phyloP scores from a whole-genome alignment of 2,113 vertebrate species.

The Edolisoma coerulescens region DNA sequence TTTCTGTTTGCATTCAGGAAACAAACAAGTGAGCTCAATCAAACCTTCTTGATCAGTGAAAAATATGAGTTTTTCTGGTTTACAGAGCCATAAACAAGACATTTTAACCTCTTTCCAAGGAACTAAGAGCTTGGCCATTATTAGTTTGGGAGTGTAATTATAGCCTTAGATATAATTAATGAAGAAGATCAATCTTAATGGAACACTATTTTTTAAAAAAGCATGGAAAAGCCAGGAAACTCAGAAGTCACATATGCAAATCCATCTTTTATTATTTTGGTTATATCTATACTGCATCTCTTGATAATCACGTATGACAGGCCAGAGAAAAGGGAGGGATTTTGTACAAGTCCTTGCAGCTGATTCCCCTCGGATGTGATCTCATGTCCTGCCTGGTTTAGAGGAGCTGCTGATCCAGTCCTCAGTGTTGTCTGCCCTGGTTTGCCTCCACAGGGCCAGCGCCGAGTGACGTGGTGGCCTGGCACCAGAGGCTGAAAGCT shows the following conservation, averaged over 20 bases:
- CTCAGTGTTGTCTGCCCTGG: neutral
- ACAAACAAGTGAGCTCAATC: neutral
- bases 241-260: neutral
- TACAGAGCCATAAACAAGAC: neutral
- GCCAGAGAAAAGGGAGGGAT: neutral
- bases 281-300: neutral
- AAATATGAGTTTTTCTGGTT: neutral
- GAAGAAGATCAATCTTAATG: neutral
- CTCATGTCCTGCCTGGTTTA: neutral
- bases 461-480: accelerated
- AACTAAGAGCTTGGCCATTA: neutral
- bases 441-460: accelerated
- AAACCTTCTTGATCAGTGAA: neutral
- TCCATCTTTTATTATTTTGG: neutral
- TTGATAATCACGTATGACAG: neutral
- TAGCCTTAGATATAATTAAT: slow-evolving; percentile 27
- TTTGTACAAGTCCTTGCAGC: neutral
- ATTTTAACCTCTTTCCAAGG: neutral
- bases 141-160: neutral
- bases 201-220: neutral
- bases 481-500: neutral
- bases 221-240: neutral
- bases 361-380: accelerated
- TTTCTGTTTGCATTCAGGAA: neutral
- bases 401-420: accelerated